phyloP scores from a whole-genome alignment of 1,140 invertebrate genomes.

The Schmidtea mediterranea region DNA sequence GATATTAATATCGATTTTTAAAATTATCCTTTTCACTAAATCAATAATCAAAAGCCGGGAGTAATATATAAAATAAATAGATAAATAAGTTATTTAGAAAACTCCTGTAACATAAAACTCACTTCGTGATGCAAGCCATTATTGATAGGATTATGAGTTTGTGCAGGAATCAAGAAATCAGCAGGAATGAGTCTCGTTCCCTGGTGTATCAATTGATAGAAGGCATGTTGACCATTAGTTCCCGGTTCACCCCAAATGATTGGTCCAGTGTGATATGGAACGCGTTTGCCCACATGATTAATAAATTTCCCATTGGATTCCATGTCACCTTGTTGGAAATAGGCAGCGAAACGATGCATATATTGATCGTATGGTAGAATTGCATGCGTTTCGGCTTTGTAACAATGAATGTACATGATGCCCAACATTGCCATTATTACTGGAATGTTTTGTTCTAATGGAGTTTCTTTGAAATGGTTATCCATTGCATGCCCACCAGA shows the following conservation, averaged over 20 bases:
- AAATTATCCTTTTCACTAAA: too few relatives aligned
- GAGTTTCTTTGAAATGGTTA: constrained; percentile 54
- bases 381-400: constrained; percentile 71
- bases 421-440: constrained; percentile 73
- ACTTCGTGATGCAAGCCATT: constrained; percentile 42
- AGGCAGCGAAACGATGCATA: constrained; percentile 85
- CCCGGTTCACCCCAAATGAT: constrained; percentile 89
- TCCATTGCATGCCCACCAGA: constrained; percentile 74
- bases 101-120: constrained; percentile 8
- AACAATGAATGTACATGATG: constrained; percentile 85
- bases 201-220: constrained; percentile 85
- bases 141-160: constrained; percentile 68
- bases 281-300: constrained; percentile 43
- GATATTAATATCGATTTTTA: too few relatives aligned
- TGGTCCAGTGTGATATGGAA: constrained; percentile 58
- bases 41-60: too few relatives aligned
- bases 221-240: constrained; percentile 95
- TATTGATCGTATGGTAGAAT: constrained; percentile 86
- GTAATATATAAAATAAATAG: too few relatives aligned
- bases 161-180: constrained; percentile 77
- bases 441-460: constrained; percentile 58
- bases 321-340: constrained; percentile 99
- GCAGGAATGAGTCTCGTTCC: constrained; percentile 58
- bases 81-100: too few relatives aligned
- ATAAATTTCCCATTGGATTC: constrained; percentile 91